These are phyloP conservation scores for Trogon melanurus DNA, from an alignment of 2,113 vertebrate genomes.

Conservation along the genomic window DNA sequence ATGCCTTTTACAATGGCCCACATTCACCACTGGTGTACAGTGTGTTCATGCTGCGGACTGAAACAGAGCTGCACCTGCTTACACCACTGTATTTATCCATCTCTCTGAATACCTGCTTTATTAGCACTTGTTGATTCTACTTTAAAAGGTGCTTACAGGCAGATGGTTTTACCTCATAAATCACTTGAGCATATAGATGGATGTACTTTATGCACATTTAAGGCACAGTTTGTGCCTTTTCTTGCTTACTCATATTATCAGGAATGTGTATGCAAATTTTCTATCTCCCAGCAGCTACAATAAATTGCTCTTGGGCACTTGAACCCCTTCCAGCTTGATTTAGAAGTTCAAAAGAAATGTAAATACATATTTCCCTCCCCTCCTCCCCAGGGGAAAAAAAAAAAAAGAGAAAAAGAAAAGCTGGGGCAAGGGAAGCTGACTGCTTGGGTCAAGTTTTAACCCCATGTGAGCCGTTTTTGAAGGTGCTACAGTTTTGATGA, in stretches of 20 bases:
- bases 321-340: conserved; percentile 9
- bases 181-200: not conserved
- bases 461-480: not conserved
- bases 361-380: not conserved
- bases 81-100: not conserved
- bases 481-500: not conserved
- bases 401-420: not conserved
- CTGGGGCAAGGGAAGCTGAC: not conserved
- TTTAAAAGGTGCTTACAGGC: not conserved
- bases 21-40: accelerated
- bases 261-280: conserved; percentile 1
- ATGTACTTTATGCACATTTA: not conserved
- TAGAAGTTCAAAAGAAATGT: conserved; percentile 7
- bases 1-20: not conserved
- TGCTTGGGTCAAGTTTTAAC: not conserved
- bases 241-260: not conserved
- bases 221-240: not conserved
- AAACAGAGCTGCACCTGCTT: not conserved
- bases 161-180: not conserved
- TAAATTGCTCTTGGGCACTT: not conserved
- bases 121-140: not conserved
- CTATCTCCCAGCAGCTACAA: not conserved
- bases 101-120: not conserved
- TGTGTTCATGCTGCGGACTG: too few species aligned
- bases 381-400: too few species aligned